Evolutionary conservation across 2,797 vertebrate genomes (phyloP).

Genomic region (Notamacropus eugenii): DNA sequence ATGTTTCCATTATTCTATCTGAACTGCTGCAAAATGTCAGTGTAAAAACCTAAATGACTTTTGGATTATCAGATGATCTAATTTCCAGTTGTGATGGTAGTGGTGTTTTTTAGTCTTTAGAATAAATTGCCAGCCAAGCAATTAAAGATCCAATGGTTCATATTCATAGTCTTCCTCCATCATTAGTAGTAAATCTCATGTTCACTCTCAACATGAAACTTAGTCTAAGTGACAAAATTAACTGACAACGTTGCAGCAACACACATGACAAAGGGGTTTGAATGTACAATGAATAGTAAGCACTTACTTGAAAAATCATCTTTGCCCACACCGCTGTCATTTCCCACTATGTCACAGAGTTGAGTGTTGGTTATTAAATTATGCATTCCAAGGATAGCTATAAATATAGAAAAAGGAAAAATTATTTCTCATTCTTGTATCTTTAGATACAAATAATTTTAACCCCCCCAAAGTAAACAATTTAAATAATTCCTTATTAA

Average conservation of each 20-base stretch:
- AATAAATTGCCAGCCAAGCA: not conserved
- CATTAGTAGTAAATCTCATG: constrained; percentile 15
- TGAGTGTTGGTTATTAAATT: constrained; percentile 94
- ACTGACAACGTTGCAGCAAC: constrained; percentile 32
- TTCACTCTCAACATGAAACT: not conserved
- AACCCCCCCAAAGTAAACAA: not conserved
- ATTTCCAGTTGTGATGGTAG: not conserved
- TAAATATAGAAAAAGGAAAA: constrained; percentile 46
- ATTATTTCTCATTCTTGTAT: constrained; percentile 11
- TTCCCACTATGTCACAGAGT: constrained; percentile 87
- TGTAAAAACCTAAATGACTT: constrained; percentile 14
- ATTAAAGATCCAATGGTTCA: constrained; percentile 29
- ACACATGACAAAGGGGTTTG: constrained; percentile 16
- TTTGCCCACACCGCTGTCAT: constrained; percentile 83
- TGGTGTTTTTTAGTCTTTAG: constrained; percentile 14
- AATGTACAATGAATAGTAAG: constrained; percentile 31
- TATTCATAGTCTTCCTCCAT: constrained; percentile 35
- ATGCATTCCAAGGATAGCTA: constrained; percentile 98
- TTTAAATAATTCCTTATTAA: constrained; percentile 15
- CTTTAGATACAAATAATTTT: constrained; percentile 41
- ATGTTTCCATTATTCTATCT: not conserved
- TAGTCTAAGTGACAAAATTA: not conserved
- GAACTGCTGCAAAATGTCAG: not conserved
- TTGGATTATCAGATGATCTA: not conserved
- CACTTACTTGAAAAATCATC: constrained; percentile 90